A percentile compares a stretch with the other conserved stretches of the same genome.
Evolutionary conservation across 2,797 vertebrate genomes (phyloP).

Genomic region (Aldrovandia affinis): DNA sequence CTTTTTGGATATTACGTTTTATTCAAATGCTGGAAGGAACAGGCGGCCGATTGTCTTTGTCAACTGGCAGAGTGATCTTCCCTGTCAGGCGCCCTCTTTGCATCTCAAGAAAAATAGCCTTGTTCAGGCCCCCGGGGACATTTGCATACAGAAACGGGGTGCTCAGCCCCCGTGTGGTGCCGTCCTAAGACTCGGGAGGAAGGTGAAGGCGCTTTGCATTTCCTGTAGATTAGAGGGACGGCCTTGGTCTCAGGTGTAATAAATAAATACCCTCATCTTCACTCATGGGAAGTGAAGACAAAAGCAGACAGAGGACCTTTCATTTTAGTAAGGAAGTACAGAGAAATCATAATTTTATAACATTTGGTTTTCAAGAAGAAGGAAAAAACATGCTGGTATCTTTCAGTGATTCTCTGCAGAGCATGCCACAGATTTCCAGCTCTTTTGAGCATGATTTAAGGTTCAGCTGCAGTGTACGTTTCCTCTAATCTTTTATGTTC

Average conservation of each 20-base stretch:
- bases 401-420: no score
- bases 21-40: constrained; percentile 83
- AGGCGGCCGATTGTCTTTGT: constrained; percentile 77
- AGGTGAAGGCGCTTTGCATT: constrained; percentile 55
- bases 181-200: constrained; percentile 57
- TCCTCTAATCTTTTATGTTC: constrained; percentile 91
- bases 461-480: constrained; percentile 78
- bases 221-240: constrained; percentile 43
- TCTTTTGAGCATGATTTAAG: constrained; percentile 77
- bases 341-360: not conserved
- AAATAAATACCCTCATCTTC: constrained; percentile 7
- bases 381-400: no score
- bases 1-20: constrained; percentile 86
- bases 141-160: constrained; percentile 79
- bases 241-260: constrained; percentile 4
- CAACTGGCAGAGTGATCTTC: constrained; percentile 71
- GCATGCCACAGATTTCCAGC: constrained; percentile 59
- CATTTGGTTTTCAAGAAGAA: not conserved
- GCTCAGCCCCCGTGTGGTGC: constrained; percentile 61
- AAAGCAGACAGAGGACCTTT: not conserved
- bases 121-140: constrained; percentile 64
- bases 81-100: constrained; percentile 81
- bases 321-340: not conserved
- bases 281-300: not conserved
- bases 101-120: constrained; percentile 85